Conservation (phyloP, 2,113 vertebrate genomes). For the Calonectris borealis region DNA sequence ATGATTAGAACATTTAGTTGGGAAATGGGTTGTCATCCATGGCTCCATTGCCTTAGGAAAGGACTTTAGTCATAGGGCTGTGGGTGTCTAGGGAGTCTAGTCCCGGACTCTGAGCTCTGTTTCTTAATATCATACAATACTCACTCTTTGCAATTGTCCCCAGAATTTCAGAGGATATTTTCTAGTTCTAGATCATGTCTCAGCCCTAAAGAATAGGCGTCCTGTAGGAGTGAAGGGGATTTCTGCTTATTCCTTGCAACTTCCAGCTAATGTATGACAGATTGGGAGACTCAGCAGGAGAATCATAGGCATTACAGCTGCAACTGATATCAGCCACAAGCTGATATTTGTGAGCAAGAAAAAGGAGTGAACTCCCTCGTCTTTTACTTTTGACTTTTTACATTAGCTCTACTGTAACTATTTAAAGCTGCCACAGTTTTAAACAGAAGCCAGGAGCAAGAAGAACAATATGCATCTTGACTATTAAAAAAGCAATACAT, state of each 20-base stretch:
- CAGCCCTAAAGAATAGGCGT: not conserved
- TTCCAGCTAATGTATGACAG: not conserved
- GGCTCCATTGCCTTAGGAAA: not conserved
- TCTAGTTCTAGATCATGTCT: not conserved
- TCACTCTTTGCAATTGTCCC: not conserved
- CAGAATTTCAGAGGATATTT: not conserved
- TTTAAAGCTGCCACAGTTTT: not conserved
- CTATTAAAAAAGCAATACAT: not conserved
- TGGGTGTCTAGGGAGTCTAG: not conserved
- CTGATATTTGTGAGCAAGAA: not conserved
- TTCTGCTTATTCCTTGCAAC: not conserved
- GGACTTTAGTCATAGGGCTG: not conserved
- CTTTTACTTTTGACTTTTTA: not conserved
- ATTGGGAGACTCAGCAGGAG: not conserved
- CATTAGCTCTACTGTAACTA: not conserved
- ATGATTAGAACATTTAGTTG: not conserved
- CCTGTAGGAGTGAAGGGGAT: not conserved
- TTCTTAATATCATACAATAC: not conserved
- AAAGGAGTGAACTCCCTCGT: not conserved
- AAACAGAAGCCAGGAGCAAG: not conserved
- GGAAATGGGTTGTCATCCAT: not conserved
- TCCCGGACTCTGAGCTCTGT: not conserved
- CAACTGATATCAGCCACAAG: not conserved
- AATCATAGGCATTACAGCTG: not conserved
- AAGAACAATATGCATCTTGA: not conserved